Conservation (phyloP, 1,140 invertebrate genomes). For the Potamilus streckersoni region DNA sequence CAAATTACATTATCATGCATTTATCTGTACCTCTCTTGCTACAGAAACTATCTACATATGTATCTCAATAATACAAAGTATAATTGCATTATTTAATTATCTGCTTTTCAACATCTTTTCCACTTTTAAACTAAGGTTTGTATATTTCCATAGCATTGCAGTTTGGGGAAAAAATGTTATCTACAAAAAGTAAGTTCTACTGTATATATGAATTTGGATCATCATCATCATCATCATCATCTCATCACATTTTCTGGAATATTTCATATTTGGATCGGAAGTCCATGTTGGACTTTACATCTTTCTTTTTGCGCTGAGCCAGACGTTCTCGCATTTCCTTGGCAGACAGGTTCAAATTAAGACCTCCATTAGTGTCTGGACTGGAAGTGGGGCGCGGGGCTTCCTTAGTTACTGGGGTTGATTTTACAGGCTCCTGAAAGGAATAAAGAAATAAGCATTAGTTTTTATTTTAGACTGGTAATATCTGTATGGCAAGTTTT, state of each 20-base stretch:
- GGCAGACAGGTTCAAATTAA: constrained; percentile 45
- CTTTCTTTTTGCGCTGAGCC: constrained; percentile 44
- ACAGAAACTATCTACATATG: too few species aligned
- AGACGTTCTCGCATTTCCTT: constrained; percentile 59
- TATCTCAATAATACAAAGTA: too few species aligned
- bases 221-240: neutral
- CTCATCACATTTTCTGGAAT: constrained; percentile 52
- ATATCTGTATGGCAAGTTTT: too few species aligned
- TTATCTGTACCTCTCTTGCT: too few species aligned
- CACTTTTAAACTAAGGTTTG: neutral
- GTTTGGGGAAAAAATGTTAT: too few species aligned
- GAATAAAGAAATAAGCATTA: too few species aligned
- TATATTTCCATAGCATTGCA: neutral
- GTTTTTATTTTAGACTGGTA: too few species aligned
- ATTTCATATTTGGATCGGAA: constrained; percentile 57
- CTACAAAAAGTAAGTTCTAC: neutral
- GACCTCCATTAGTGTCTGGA: constrained; percentile 12
- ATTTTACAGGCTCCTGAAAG: neutral
- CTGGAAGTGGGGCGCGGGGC: constrained; percentile 5
- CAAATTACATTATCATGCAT: too few species aligned
- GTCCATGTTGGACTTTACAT: constrained; percentile 46
- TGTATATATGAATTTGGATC: neutral
- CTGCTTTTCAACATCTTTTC: neutral
- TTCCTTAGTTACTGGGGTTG: constrained; percentile 1
- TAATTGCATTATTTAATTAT: too few species aligned